Conservation (phyloP, 2,888 invertebrate genomes). For the Hydroisotoma schaefferi region DNA sequence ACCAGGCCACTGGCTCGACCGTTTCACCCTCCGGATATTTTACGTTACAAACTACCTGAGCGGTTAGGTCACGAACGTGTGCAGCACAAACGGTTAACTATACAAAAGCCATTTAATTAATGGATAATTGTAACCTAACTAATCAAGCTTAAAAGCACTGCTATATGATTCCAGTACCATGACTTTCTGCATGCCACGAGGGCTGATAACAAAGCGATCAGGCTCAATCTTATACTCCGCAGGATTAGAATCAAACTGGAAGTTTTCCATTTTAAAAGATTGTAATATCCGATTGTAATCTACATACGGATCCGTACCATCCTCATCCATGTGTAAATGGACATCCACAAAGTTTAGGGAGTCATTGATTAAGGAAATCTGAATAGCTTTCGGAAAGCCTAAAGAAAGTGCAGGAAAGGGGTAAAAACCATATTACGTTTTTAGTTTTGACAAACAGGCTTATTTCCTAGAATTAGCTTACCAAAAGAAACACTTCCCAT, state of each 20-base stretch:
- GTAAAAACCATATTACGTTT: too few species aligned
- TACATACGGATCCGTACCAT: slow-evolving; percentile 30
- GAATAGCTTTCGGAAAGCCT: slow-evolving; percentile 30
- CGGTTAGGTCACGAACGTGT: slow-evolving; percentile 18
- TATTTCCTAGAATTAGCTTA: too few species aligned
- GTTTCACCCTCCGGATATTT: slow-evolving; percentile 15
- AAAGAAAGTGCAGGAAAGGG: too few species aligned
- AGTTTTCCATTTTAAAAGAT: slow-evolving; percentile 17
- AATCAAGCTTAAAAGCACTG: neutral
- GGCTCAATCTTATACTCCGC: slow-evolving; percentile 35
- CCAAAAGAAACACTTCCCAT: slow-evolving; percentile 36
- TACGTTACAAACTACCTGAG: slow-evolving; percentile 24
- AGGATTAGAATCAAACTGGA: slow-evolving; percentile 15
- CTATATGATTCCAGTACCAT: slow-evolving; percentile 12
- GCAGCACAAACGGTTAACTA: slow-evolving; percentile 26
- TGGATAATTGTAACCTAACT: neutral
- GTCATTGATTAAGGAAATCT: slow-evolving; percentile 35
- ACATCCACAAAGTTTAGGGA: slow-evolving; percentile 28
- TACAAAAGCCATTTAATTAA: neutral
- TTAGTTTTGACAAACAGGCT: too few species aligned
- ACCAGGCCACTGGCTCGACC: slow-evolving; percentile 23
- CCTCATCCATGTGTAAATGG: slow-evolving; percentile 25
- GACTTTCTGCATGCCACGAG: slow-evolving; percentile 28
- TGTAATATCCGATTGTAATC: slow-evolving; percentile 22
- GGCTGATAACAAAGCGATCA: slow-evolving; percentile 17